These are phyloP conservation scores for Stomatorhinus ivindoensis DNA, from an alignment of 2,113 vertebrate species.

Conservation along the genomic window DNA sequence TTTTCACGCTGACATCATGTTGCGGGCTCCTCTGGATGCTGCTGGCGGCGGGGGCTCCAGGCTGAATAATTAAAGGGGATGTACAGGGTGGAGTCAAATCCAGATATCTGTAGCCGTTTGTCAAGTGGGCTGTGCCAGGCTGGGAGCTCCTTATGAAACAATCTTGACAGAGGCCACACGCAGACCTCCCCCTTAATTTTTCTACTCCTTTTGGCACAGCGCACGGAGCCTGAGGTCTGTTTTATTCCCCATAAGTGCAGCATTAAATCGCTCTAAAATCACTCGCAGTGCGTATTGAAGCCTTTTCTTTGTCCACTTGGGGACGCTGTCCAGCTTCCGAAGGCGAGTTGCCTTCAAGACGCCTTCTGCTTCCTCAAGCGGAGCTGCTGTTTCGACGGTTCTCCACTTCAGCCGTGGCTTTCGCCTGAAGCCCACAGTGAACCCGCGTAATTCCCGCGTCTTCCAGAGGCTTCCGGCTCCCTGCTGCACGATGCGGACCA, in stretches of 20 bases:
- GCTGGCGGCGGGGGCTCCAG: background rate
- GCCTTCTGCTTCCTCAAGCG: background rate
- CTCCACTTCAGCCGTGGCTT: background rate
- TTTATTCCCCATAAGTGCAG: constrained; percentile 7
- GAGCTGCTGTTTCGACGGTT: background rate
- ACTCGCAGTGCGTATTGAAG: background rate
- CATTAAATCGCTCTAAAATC: background rate
- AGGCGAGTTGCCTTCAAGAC: too few species aligned
- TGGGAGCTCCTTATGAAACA: background rate
- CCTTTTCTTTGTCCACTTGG: background rate
- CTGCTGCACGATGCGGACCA: background rate
- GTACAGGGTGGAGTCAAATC: background rate
- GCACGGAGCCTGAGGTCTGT: constrained; percentile 2
- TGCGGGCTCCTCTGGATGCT: background rate
- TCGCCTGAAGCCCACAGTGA: background rate
- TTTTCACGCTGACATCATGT: background rate
- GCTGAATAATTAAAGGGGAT: background rate
- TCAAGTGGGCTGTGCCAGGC: background rate
- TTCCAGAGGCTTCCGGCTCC: background rate
- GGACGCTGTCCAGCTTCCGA: background rate
- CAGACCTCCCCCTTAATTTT: background rate
- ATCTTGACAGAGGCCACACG: constrained; percentile 1
- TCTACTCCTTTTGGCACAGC: background rate
- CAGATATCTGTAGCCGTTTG: constrained; percentile 2
- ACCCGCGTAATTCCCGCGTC: background rate